Conservation (phyloP, 2,888 invertebrate species). For the Exephanes ischioxanthus region DNA sequence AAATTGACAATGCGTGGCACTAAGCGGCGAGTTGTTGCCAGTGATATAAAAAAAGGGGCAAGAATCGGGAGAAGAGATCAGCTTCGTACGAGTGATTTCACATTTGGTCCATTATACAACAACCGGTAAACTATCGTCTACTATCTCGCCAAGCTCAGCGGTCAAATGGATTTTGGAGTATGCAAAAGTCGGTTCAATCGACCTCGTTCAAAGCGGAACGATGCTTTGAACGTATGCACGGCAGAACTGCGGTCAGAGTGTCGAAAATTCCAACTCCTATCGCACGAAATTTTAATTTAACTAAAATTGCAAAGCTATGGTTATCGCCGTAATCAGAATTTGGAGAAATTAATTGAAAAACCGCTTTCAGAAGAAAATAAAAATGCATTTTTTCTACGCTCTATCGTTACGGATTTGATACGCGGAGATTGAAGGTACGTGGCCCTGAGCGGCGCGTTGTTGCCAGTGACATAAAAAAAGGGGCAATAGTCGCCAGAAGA, state of each 20-base stretch:
- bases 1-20: too few species aligned
- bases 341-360: neutral
- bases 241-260: neutral
- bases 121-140: neutral
- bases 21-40: too few species aligned
- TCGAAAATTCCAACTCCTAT: neutral
- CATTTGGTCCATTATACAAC: constrained; percentile 2
- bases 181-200: constrained; percentile 17
- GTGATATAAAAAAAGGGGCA: neutral
- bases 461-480: neutral
- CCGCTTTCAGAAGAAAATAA: neutral
- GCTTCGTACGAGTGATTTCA: neutral
- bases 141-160: neutral
- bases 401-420: neutral
- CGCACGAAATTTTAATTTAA: neutral
- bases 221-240: neutral
- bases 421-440: neutral
- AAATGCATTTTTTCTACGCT: neutral
- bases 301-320: neutral
- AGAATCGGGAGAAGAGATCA: neutral
- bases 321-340: neutral
- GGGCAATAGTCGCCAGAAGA: neutral
- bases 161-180: constrained; percentile 3
- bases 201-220: neutral
- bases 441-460: neutral